These are phyloP conservation scores for Dorcus parallelipipedus DNA, from an alignment of 2,888 invertebrate genomes.

Conservation along the genomic window DNA sequence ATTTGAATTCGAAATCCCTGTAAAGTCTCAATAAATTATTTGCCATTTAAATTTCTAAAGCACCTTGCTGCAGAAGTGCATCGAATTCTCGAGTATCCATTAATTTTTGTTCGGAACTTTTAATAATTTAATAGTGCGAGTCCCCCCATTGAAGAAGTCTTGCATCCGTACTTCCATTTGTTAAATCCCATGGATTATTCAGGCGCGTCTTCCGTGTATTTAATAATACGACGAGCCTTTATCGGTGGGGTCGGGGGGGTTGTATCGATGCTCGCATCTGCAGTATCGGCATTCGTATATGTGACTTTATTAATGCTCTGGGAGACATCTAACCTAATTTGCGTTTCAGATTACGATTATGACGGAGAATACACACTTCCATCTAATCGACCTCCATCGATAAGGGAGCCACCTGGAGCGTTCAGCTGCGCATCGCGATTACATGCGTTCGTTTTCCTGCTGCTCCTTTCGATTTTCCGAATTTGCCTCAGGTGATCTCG, in stretches of 20 bases:
- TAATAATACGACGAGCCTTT: not conserved
- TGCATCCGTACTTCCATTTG: too few species aligned
- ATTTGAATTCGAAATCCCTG: too few species aligned
- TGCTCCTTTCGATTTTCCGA: conserved; percentile 19
- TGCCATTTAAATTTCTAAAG: too few species aligned
- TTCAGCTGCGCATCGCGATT: conserved; percentile 34
- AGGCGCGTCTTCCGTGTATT: conserved; percentile 18
- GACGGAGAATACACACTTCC: conserved; percentile 47
- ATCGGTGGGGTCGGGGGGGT: not conserved
- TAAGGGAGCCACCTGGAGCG: conserved; percentile 46
- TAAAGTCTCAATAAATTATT: too few species aligned
- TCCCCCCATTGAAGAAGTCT: too few species aligned
- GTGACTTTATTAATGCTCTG: too few species aligned
- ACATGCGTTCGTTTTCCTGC: conserved; percentile 3
- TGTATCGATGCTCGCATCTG: not conserved
- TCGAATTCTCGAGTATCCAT: too few species aligned
- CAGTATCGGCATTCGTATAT: too few species aligned
- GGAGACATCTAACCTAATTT: not conserved
- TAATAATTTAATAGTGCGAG: too few species aligned
- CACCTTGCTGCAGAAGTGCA: too few species aligned
- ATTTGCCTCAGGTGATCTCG: conserved; percentile 36
- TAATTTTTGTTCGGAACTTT: too few species aligned
- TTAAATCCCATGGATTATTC: too few species aligned
- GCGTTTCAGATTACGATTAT: conserved; percentile 37
- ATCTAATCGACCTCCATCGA: conserved; percentile 46